These are phyloP conservation scores for Dendronephthya gigantea DNA, from an alignment of 64 coral and sea anemone genomes.

Conservation along the genomic window DNA sequence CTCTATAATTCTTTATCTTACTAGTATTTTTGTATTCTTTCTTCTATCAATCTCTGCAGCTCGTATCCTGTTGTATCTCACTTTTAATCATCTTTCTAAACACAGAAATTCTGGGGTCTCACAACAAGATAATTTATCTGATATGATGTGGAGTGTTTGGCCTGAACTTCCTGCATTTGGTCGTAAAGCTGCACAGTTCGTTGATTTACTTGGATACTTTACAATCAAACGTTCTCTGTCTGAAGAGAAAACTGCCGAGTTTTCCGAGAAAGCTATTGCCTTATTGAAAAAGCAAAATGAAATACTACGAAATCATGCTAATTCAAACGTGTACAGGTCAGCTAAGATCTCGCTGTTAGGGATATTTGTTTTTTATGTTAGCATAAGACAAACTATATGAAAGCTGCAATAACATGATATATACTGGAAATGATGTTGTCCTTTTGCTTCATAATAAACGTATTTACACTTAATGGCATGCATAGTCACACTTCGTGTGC, in stretches of 20 bases:
- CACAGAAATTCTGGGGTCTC: slow-evolving; percentile 59
- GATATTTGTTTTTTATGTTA: too few species aligned
- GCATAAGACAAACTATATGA: too few species aligned
- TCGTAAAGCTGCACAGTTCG: slow-evolving; percentile 86
- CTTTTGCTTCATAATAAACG: neutral
- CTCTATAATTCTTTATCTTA: too few species aligned
- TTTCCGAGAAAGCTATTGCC: slow-evolving; percentile 74
- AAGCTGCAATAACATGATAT: too few species aligned
- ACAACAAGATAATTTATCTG: slow-evolving; percentile 81
- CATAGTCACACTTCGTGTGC: too few species aligned
- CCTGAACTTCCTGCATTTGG: slow-evolving; percentile 85
- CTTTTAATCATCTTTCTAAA: too few species aligned
- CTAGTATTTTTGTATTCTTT: too few species aligned
- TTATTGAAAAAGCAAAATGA: slow-evolving; percentile 79
- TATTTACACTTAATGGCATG: too few species aligned
- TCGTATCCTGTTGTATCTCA: neutral
- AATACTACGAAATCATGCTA: slow-evolving; percentile 81
- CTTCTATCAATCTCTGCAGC: neutral
- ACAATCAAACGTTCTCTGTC: slow-evolving; percentile 63
- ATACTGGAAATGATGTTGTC: too few species aligned
- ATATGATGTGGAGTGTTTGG: slow-evolving; percentile 97
- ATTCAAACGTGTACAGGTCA: slow-evolving; percentile 97
- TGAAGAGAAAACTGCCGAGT: slow-evolving; percentile 1
- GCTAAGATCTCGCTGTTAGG: neutral
- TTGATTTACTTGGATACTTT: slow-evolving; percentile 89